Conservation (phyloP, 30 jellyfish, hydroid and myxozoan species). For the Turritopsis dohrnii region DNA sequence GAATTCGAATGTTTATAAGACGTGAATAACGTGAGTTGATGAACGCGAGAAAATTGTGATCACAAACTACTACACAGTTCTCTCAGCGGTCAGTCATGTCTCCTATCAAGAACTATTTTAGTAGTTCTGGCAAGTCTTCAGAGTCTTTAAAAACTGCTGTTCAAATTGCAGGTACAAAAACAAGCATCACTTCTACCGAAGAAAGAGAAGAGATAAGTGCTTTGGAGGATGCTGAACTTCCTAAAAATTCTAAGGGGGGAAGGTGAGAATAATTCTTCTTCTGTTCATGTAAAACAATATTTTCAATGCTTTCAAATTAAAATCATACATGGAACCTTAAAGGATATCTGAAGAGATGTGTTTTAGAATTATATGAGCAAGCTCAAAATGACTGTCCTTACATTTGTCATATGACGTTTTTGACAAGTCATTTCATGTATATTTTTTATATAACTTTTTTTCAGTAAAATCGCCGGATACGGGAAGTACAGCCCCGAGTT, state of each 20-base stretch:
- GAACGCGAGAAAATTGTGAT: constrained; percentile 11
- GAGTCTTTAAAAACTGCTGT: constrained; percentile 10
- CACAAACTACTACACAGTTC: constrained; percentile 11
- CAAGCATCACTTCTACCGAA: constrained; percentile 12
- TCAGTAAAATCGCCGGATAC: too few species aligned
- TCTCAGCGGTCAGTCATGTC: constrained; percentile 14
- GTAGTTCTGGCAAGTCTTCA: constrained; percentile 12
- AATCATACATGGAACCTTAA: constrained; percentile 4
- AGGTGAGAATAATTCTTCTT: constrained; percentile 9
- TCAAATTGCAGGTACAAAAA: constrained; percentile 8
- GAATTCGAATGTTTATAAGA: constrained; percentile 7
- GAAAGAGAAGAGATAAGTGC: constrained; percentile 8
- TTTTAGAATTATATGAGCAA: neutral
- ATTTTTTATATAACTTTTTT: too few species aligned
- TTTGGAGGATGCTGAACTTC: constrained; percentile 12
- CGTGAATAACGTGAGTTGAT: constrained; percentile 7
- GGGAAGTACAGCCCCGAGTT: too few species aligned
- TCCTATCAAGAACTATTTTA: constrained; percentile 6
- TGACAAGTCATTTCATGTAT: too few species aligned
- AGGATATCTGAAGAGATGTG: constrained; percentile 10
- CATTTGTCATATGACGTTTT: too few species aligned
- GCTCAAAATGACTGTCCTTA: neutral
- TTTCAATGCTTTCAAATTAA: constrained; percentile 5
- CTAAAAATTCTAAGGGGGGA: neutral
- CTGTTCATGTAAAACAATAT: constrained; percentile 7